Evolutionary conservation across 2,888 invertebrate species (phyloP).

Genomic region (Drosophila mimica): DNA sequence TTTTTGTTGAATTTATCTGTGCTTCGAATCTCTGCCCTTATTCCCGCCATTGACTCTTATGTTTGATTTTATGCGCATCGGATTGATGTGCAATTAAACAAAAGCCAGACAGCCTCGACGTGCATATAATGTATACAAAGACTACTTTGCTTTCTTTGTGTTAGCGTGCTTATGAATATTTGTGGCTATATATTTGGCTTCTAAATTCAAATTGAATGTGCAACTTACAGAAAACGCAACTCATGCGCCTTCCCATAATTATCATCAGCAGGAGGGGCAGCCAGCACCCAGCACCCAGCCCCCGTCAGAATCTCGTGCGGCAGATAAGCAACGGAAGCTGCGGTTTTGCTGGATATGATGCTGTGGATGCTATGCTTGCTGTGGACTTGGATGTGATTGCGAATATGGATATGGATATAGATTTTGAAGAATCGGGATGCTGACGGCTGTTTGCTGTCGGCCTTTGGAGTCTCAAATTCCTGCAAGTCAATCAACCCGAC

Average conservation of each 20-base stretch:
- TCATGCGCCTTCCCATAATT: slow-evolving; percentile 28
- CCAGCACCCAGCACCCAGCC: not conserved
- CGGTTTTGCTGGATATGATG: slow-evolving; percentile 12
- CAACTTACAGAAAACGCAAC: slow-evolving; percentile 64
- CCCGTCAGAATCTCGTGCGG: slow-evolving; percentile 51
- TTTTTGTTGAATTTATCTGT: slow-evolving; percentile 47
- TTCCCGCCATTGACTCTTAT: slow-evolving; percentile 42
- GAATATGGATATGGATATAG: slow-evolving; percentile 22
- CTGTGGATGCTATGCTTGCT: not conserved
- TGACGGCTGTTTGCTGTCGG: slow-evolving; percentile 23
- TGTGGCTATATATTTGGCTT: slow-evolving; percentile 17
- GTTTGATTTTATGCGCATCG: slow-evolving; percentile 62
- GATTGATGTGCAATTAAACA: slow-evolving; percentile 65
- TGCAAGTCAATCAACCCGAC: slow-evolving; percentile 77
- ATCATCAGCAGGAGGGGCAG: slow-evolving; percentile 11
- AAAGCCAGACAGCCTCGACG: slow-evolving; percentile 40
- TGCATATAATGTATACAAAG: slow-evolving; percentile 35
- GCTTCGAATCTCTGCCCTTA: slow-evolving; percentile 32
- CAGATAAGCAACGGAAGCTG: slow-evolving; percentile 74
- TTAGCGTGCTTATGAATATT: slow-evolving; percentile 13
- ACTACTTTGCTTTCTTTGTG: slow-evolving; percentile 20
- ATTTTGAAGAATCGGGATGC: slow-evolving; percentile 25
- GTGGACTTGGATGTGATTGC: slow-evolving; percentile 7
- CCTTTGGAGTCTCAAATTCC: slow-evolving; percentile 63
- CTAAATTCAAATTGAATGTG: slow-evolving; percentile 36